Percentiles rank a stretch among this genome's conserved stretches.
Conservation (phyloP, 2,888 invertebrate genomes). For the Rhopalosiphum nymphaeae region DNA sequence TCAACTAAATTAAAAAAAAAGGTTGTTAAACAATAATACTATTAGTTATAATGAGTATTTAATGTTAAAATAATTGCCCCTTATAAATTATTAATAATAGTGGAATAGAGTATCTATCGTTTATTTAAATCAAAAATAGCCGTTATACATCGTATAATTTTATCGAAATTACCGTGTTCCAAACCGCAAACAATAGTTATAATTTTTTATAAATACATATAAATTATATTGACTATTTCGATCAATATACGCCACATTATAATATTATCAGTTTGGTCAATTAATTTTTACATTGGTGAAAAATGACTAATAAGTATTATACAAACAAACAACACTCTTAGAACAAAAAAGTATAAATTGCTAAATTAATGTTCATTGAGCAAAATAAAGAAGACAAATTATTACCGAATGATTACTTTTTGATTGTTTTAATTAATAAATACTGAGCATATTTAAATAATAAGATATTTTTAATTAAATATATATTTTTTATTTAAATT, state of each 20-base stretch:
- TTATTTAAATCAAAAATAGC: neutral
- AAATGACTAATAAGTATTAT: neutral
- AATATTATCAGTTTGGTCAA: neutral
- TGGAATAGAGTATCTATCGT: neutral
- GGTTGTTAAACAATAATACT: neutral
- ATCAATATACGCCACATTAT: neutral
- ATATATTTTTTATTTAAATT: no score
- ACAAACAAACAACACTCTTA: neutral
- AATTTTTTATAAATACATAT: neutral
- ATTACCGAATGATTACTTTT: neutral
- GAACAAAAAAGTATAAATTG: neutral
- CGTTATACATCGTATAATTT: neutral
- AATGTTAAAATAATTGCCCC: neutral
- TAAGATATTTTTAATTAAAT: neutral
- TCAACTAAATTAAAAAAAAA: neutral
- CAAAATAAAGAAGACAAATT: neutral
- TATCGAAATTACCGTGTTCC: neutral
- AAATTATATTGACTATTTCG: neutral
- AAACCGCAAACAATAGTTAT: neutral
- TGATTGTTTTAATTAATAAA: neutral
- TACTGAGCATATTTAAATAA: neutral
- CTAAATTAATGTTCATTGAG: neutral
- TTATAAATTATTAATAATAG: neutral
- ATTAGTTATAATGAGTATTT: neutral
- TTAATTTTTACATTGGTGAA: neutral